A percentile compares a stretch with the other conserved stretches of the same genome.
Evolutionary conservation across 2,797 vertebrate genomes (phyloP).

Genomic region (Pangasius djambal): DNA sequence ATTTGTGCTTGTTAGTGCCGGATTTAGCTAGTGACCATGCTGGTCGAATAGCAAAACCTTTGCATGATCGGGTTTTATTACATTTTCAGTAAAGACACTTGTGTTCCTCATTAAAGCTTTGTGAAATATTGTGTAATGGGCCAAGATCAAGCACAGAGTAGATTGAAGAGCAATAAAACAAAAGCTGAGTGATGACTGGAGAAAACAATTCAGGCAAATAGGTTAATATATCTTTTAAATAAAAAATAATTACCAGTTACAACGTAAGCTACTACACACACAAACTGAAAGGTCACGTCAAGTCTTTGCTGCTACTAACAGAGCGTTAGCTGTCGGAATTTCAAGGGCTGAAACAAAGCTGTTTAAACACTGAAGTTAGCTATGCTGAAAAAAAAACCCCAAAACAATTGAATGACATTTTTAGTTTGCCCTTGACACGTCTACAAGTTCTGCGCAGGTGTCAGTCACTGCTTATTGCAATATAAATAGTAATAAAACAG

Average conservation of each 20-base stretch:
- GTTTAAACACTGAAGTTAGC: conserved; percentile 12
- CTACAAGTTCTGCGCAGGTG: conserved; percentile 52
- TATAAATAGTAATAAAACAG: conserved; percentile 29
- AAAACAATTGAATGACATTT: not conserved
- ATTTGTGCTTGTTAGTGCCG: not conserved
- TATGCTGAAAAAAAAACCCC: not conserved
- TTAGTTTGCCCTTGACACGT: not conserved
- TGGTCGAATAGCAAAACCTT: not conserved
- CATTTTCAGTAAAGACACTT: not conserved
- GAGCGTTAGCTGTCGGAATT: conserved; percentile 4
- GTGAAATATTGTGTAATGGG: conserved; percentile 2
- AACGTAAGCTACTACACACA: too few species aligned
- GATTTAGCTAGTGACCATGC: not conserved
- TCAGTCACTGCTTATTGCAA: conserved; percentile 51
- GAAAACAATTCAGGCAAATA: not conserved
- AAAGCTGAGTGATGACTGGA: not conserved
- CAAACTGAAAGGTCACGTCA: not conserved
- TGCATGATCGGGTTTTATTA: not conserved
- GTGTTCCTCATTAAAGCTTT: conserved; percentile 6
- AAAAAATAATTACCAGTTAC: not conserved
- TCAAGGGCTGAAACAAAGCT: not conserved
- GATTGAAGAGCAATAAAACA: not conserved
- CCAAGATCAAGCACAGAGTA: not conserved
- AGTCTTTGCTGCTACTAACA: not conserved
- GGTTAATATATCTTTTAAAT: not conserved